These are phyloP conservation scores for Scalopus aquaticus DNA, from an alignment of 2,113 vertebrate species.

Conservation along the genomic window DNA sequence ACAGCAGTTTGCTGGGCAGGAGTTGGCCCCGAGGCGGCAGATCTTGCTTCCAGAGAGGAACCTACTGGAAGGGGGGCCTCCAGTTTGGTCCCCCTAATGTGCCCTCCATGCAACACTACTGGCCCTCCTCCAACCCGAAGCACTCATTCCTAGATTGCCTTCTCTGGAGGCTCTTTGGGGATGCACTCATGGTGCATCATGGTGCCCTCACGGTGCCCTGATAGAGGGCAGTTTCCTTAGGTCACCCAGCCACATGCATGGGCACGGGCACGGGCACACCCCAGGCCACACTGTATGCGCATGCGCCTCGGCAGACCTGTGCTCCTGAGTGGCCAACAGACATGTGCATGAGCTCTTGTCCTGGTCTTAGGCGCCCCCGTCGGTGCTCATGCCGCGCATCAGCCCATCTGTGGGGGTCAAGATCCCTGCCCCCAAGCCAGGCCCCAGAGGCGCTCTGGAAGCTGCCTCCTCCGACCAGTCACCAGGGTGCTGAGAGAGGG, in stretches of 20 bases:
- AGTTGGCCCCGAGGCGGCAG: background rate
- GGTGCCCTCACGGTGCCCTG: too few species aligned
- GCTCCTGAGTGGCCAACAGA: background rate
- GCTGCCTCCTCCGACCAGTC: background rate
- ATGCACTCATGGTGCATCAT: background rate
- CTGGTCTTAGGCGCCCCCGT: background rate
- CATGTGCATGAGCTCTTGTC: background rate
- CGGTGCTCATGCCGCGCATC: fast-evolving
- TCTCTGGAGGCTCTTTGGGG: background rate
- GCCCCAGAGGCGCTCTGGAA: background rate
- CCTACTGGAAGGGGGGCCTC: background rate
- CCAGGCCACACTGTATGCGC: background rate
- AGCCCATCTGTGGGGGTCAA: background rate
- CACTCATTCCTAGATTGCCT: background rate
- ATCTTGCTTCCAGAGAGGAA: background rate
- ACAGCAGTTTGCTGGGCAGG: constrained; percentile 53
- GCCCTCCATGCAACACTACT: background rate
- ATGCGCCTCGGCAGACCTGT: background rate
- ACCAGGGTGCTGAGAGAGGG: background rate
- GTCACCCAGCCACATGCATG: background rate
- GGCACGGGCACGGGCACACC: too few species aligned
- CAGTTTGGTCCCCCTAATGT: too few species aligned
- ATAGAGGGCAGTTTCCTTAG: background rate
- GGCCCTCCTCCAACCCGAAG: background rate
- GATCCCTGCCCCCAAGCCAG: fast-evolving